phyloP scores from a whole-genome alignment of 2,113 vertebrate genomes.

The Cynopterus brachyotis region DNA sequence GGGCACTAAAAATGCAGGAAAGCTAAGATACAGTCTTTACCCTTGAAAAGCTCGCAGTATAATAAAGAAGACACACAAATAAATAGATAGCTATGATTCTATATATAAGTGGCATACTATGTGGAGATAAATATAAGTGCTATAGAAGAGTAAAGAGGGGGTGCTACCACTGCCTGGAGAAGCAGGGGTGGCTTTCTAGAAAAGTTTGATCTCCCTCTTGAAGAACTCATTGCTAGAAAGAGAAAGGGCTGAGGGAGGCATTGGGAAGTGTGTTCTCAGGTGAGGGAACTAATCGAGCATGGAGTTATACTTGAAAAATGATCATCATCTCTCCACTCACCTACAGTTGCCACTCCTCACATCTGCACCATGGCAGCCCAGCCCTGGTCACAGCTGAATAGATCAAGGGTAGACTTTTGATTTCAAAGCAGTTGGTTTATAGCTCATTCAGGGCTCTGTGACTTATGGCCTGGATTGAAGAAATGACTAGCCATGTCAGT shows the following conservation, averaged over 20 bases:
- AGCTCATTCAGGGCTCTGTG: neutral
- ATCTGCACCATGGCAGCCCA: neutral
- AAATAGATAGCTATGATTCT: neutral
- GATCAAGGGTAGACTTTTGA: neutral
- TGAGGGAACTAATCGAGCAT: neutral
- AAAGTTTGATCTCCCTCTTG: too few relatives aligned
- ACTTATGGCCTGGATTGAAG: neutral
- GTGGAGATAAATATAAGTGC: neutral
- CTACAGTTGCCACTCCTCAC: neutral
- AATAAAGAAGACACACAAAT: neutral
- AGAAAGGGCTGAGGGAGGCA: neutral
- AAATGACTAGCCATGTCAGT: neutral
- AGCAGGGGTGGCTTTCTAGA: neutral
- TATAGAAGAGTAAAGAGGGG: rapidly evolving
- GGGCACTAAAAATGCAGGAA: neutral
- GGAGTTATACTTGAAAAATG: neutral
- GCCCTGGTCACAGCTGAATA: too few relatives aligned
- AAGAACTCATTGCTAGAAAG: neutral
- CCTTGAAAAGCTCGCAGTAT: neutral
- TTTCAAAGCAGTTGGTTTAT: neutral
- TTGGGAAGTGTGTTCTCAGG: neutral
- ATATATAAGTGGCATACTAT: neutral
- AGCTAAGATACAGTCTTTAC: neutral
- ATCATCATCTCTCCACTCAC: neutral
- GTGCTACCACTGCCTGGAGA: too few relatives aligned